These are phyloP conservation scores for Centropyge bicolor DNA, from an alignment of 2,797 vertebrate genomes.

Conservation along the genomic window DNA sequence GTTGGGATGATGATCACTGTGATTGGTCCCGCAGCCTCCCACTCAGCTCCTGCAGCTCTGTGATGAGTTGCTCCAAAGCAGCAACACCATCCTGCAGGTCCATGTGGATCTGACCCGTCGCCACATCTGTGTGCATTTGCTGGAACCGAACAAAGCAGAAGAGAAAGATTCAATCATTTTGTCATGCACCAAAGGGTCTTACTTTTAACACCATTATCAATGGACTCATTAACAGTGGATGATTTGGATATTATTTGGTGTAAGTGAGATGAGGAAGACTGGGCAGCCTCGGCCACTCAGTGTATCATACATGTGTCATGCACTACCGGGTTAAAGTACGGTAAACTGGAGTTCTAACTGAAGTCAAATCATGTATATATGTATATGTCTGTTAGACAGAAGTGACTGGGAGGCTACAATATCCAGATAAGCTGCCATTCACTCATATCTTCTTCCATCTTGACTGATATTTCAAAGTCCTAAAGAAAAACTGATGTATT, in stretches of 20 bases:
- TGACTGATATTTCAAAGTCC: too few species aligned
- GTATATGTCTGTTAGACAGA: too few species aligned
- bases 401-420: too few species aligned
- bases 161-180: background rate
- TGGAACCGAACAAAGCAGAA: conserved; percentile 60
- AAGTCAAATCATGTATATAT: too few species aligned
- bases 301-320: background rate
- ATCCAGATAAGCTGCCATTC: too few species aligned
- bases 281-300: background rate
- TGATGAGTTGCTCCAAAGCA: conserved; percentile 85
- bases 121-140: conserved; percentile 90
- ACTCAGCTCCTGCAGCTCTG: conserved; percentile 89
- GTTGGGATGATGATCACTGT: conserved; percentile 46
- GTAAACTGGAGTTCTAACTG: background rate
- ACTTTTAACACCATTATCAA: background rate
- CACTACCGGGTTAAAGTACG: background rate
- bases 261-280: background rate
- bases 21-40: conserved; percentile 84
- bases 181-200: background rate
- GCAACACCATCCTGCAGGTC: conserved; percentile 86
- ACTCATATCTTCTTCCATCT: too few species aligned
- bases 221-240: background rate
- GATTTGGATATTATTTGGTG: background rate
- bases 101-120: conserved; percentile 84
- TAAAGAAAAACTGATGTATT: background rate